phyloP scores from a whole-genome alignment of 2,113 vertebrate species.

The Neolamprologus tretocephalus region DNA sequence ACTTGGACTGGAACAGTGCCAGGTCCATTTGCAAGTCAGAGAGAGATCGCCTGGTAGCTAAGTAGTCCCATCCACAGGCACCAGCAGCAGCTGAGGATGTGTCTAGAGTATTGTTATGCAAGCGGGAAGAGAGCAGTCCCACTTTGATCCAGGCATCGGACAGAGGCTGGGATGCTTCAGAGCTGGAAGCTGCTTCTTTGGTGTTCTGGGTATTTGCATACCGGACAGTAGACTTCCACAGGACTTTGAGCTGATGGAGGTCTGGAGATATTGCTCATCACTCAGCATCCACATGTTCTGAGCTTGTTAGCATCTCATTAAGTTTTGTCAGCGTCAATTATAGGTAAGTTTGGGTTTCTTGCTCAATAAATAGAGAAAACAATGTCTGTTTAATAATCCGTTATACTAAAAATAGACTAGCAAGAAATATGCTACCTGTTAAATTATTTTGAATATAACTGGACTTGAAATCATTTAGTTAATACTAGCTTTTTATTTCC shows the following conservation, averaged over 20 bases:
- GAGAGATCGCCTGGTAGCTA: neutral
- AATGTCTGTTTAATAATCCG: neutral
- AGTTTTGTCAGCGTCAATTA: neutral
- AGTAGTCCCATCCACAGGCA: slow-evolving; percentile 51
- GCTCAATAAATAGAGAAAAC: neutral
- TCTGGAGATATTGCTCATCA: neutral
- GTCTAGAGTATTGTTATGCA: slow-evolving; percentile 56
- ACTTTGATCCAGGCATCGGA: slow-evolving; percentile 42
- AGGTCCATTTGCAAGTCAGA: slow-evolving; percentile 59
- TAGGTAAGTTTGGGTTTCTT: slow-evolving; percentile 29
- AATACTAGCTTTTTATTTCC: neutral
- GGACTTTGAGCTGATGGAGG: neutral
- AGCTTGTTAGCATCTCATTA: neutral
- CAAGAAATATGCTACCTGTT: neutral
- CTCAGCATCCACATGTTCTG: neutral
- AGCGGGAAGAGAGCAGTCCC: slow-evolving; percentile 43
- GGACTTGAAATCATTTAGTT: neutral
- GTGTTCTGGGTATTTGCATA: neutral
- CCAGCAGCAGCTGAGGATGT: slow-evolving; percentile 31
- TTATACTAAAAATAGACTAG: neutral
- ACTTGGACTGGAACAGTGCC: slow-evolving; percentile 37
- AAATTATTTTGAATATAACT: neutral
- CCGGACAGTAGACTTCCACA: neutral
- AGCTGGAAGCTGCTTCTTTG: slow-evolving; percentile 5
- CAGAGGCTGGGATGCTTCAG: slow-evolving; percentile 21